Percentiles rank a stretch among this genome's conserved stretches.
These are phyloP conservation scores for Adelognathus sp. DNA, from an alignment of 2,888 invertebrate species.

Conservation along the genomic window DNA sequence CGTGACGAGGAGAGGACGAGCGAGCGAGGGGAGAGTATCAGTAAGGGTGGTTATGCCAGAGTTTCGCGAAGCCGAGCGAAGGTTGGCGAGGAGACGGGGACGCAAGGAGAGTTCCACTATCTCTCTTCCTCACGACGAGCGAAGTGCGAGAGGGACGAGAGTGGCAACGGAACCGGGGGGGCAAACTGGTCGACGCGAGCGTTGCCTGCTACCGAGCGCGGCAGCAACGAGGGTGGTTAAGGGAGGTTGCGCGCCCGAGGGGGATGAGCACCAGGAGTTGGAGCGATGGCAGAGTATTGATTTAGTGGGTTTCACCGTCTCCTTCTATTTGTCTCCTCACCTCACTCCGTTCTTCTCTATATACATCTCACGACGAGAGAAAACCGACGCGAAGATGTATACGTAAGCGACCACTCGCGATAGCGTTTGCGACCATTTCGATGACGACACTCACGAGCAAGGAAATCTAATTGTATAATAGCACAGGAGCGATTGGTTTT, in stretches of 20 bases:
- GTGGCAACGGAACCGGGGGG: conserved; percentile 41
- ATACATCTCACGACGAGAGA: conserved; percentile 73
- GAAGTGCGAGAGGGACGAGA: conserved; percentile 55
- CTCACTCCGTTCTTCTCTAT: conserved; percentile 70
- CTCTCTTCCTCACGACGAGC: too few relatives aligned
- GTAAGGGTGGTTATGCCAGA: conserved; percentile 60
- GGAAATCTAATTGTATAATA: not conserved
- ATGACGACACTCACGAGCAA: not conserved
- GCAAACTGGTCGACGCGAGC: conserved; percentile 56
- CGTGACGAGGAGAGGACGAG: conserved; percentile 79
- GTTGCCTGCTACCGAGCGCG: conserved; percentile 45
- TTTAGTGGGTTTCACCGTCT: conserved; percentile 81
- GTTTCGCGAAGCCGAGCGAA: conserved; percentile 55
- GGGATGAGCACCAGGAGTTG: conserved; percentile 78
- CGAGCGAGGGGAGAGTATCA: conserved; percentile 4
- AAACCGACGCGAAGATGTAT: conserved; percentile 49
- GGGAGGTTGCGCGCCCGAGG: conserved; percentile 70
- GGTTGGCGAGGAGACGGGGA: conserved; percentile 25
- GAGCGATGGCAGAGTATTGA: conserved; percentile 82
- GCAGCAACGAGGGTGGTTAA: conserved; percentile 65
- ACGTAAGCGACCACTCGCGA: conserved; percentile 9
- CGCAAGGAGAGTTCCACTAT: conserved; percentile 45
- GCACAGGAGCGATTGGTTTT: not conserved
- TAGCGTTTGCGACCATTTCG: conserved; percentile 7
- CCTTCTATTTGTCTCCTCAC: conserved; percentile 79